phyloP scores from a whole-genome alignment of 2,113 vertebrate species.

The rat (Rattus norvegicus) region GRCr8 NC_086019.1:232017501-232018000 shows the following conservation, averaged over 20 bases:
- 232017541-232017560: background rate
- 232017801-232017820: constrained; percentile 4
- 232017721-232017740: constrained; percentile 27
- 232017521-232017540: background rate
- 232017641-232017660: background rate
- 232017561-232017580: background rate
- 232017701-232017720: background rate
- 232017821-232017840: background rate
- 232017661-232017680: background rate
- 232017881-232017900: background rate
- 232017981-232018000: constrained; percentile 37
- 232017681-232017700: constrained; percentile 34
- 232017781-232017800: constrained; percentile 20
- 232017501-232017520: constrained; percentile 25
- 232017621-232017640: constrained; percentile 7
- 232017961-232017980: constrained; percentile 28
- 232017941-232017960: constrained; percentile 55
- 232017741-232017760: constrained; percentile 10
- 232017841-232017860: constrained; percentile 31
- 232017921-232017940: background rate
- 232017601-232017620: background rate
- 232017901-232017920: background rate
- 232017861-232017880: background rate
- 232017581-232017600: background rate
- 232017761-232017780: background rate